A percentile compares a stretch with the other conserved stretches of the same genome.
These are phyloP conservation scores for Catocala nupta DNA, from an alignment of 2,888 invertebrate genomes.

Conservation along the genomic window DNA sequence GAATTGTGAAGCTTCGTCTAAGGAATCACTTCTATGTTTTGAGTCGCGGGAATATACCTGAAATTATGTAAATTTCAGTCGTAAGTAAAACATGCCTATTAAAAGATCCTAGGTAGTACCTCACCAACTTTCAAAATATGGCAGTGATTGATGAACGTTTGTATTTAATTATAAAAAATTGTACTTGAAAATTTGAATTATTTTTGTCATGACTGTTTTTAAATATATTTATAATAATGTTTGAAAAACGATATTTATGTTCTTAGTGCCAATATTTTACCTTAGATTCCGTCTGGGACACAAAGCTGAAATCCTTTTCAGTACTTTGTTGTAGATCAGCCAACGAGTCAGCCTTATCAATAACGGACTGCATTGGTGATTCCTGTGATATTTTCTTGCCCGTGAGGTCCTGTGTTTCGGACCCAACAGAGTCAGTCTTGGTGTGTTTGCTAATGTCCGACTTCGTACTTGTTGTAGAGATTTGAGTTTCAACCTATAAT, in stretches of 20 bases:
- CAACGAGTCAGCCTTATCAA: conserved; percentile 80
- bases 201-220: not conserved
- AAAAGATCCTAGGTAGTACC: too few species aligned
- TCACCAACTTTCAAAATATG: too few species aligned
- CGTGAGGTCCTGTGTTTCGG: conserved; percentile 72
- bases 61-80: conserved; percentile 4
- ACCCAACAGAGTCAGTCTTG: conserved; percentile 81
- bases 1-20: conserved; percentile 84
- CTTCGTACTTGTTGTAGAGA: conserved; percentile 73
- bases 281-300: conserved; percentile 85
- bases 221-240: too few species aligned
- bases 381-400: conserved; percentile 76
- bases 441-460: conserved; percentile 79
- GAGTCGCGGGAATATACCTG: conserved; percentile 82
- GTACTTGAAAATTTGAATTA: too few species aligned
- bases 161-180: too few species aligned
- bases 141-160: too few species aligned
- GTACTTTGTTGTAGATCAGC: conserved; percentile 83
- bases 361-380: conserved; percentile 73
- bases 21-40: conserved; percentile 82
- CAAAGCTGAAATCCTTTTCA: conserved; percentile 81
- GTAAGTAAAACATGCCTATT: not conserved
- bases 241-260: too few species aligned
- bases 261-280: conserved; percentile 51
- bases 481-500: conserved; percentile 74